Evolutionary conservation across 2,113 vertebrate species (phyloP).

Genomic region (Toxostoma redivivum): DNA sequence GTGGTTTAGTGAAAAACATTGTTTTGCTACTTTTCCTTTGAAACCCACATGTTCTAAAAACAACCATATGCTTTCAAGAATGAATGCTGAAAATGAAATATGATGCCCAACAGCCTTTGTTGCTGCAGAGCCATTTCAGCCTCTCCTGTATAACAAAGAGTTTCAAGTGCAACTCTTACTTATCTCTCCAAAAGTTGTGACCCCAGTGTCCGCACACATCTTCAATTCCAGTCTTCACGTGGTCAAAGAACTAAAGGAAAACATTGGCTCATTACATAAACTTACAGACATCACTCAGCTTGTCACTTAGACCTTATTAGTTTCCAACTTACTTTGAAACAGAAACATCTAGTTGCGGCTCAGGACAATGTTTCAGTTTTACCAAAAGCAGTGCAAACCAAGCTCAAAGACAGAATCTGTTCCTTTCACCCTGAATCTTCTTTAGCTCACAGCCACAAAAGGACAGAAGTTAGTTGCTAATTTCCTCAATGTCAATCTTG

Average conservation of each 20-base stretch:
- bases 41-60: slow-evolving; percentile 30
- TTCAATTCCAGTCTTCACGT: slow-evolving; percentile 91
- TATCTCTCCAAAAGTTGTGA: slow-evolving; percentile 97
- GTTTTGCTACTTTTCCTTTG: slow-evolving; percentile 3
- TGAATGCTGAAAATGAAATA: slow-evolving; percentile 13
- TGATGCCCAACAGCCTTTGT: background rate
- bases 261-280: background rate
- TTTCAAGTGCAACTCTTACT: slow-evolving; percentile 75
- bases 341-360: background rate
- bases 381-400: background rate
- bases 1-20: slow-evolving; percentile 10
- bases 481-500: background rate
- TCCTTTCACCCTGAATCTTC: background rate
- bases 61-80: background rate
- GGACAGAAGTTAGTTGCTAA: background rate
- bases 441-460: background rate
- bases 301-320: background rate
- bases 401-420: background rate
- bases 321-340: background rate
- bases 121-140: background rate
- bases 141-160: background rate
- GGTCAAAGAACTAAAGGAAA: slow-evolving; percentile 88
- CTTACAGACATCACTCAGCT: background rate
- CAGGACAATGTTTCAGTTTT: background rate
- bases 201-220: slow-evolving; percentile 98